These are phyloP conservation scores for Melolontha melolontha DNA, from an alignment of 2,888 invertebrate genomes.

Conservation along the genomic window DNA sequence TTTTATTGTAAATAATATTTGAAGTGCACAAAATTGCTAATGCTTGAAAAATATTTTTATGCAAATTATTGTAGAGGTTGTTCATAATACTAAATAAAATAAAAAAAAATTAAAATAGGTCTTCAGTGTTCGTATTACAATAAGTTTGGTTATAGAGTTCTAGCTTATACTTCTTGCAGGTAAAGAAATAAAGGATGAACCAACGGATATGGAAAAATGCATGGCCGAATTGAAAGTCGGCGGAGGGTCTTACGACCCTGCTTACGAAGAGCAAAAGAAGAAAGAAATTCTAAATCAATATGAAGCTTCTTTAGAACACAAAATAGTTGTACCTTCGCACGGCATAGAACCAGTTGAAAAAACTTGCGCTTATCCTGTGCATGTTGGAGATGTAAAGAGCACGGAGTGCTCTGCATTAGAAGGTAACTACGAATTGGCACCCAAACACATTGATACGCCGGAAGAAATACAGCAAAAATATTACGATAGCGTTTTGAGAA, in stretches of 20 bases:
- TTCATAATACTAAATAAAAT: no score
- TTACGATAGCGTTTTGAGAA: conserved; percentile 59
- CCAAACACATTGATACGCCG: conserved; percentile 62
- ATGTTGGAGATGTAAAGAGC: conserved; percentile 56
- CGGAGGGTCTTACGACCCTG: conserved; percentile 49
- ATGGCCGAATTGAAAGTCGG: conserved; percentile 54
- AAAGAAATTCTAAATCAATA: conserved; percentile 57
- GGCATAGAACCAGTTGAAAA: conserved; percentile 60
- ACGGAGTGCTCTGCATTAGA: conserved; percentile 57
- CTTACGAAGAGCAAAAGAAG: conserved; percentile 52
- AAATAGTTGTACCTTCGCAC: conserved; percentile 56
- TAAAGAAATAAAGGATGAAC: conserved; percentile 50
- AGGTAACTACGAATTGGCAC: conserved; percentile 51
- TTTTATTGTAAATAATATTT: no score
- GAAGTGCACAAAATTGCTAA: no score
- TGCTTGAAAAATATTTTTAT: no score
- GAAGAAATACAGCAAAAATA: conserved; percentile 62
- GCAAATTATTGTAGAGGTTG: no score
- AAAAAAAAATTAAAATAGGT: no score
- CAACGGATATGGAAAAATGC: conserved; percentile 61
- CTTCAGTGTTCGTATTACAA: no score
- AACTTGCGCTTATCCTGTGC: conserved; percentile 58
- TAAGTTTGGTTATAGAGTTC: no score
- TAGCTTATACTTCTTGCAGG: conserved; percentile 37
- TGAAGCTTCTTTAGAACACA: conserved; percentile 58